Conservation (phyloP, 92 coral and sea anemone species). For the Blastomussa wellsi region DNA sequence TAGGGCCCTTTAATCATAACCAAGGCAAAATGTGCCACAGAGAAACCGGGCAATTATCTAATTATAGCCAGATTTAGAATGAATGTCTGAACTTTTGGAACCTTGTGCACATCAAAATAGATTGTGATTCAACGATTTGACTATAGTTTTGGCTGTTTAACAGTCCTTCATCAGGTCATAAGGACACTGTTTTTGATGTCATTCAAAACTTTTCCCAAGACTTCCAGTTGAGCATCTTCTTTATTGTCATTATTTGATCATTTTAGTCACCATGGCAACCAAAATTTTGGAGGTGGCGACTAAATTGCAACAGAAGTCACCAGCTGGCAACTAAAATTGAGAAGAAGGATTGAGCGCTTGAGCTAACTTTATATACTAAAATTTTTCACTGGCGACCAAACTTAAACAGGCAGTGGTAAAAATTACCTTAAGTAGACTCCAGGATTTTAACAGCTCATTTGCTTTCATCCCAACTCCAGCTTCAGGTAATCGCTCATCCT, state of each 20-base stretch:
- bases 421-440: conserved; percentile 87
- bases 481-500: conserved; percentile 66
- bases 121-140: background rate
- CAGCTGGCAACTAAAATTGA: no score
- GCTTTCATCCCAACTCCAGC: conserved; percentile 76
- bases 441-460: conserved; percentile 79
- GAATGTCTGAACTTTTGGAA: background rate
- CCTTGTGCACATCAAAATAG: background rate
- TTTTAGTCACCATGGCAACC: no score
- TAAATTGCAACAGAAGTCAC: no score
- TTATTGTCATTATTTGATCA: background rate
- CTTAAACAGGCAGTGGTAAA: background rate
- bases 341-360: no score
- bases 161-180: background rate
- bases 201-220: background rate
- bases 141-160: background rate
- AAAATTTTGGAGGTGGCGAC: no score
- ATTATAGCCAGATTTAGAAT: no score
- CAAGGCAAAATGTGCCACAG: no score
- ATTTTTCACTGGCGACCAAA: no score
- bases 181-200: background rate
- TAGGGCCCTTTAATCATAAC: no score
- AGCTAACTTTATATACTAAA: no score
- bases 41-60: no score
- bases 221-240: background rate